Conservation (phyloP, 2,888 invertebrate species). For the Epicampocera succincta region DNA sequence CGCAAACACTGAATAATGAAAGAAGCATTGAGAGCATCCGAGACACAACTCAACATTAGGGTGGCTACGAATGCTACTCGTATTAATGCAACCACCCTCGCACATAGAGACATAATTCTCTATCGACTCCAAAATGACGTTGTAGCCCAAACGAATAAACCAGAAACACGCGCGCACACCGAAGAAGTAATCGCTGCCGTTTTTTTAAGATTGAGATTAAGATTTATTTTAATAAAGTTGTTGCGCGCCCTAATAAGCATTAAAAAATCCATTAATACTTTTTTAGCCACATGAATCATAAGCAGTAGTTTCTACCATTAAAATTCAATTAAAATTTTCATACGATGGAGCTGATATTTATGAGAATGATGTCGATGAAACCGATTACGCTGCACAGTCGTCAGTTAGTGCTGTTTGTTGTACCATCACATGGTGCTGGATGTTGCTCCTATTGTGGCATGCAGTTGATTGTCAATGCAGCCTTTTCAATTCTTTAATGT, state of each 20-base stretch:
- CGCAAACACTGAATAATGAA: too few relatives aligned
- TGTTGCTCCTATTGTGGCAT: constrained; percentile 33
- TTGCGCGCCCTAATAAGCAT: constrained; percentile 14
- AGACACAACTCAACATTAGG: too few relatives aligned
- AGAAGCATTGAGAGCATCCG: too few relatives aligned
- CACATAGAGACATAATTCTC: too few relatives aligned
- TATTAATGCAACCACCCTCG: too few relatives aligned
- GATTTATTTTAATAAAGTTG: too few relatives aligned
- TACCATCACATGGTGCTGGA: constrained; percentile 46
- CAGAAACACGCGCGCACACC: too few relatives aligned
- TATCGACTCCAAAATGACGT: too few relatives aligned
- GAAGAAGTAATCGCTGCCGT: too few relatives aligned
- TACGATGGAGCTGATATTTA: constrained; percentile 60
- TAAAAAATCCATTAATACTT: constrained; percentile 22
- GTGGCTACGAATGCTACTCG: too few relatives aligned
- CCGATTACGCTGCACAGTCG: constrained; percentile 37
- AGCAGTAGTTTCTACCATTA: constrained; percentile 74
- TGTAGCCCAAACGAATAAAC: too few relatives aligned
- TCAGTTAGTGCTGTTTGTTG: constrained; percentile 25
- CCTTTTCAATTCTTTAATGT: constrained; percentile 18
- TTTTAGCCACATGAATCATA: constrained; percentile 29
- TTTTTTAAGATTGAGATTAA: too few relatives aligned
- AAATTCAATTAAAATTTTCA: constrained; percentile 79
- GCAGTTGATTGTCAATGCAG: constrained; percentile 14
- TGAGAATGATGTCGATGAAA: constrained; percentile 44